Percentiles rank a stretch among this genome's conserved stretches.
These are phyloP conservation scores for Holothuria glaberrima DNA, from an alignment of 35 echinoderm and acorn worm species.

Conservation along the genomic window DNA sequence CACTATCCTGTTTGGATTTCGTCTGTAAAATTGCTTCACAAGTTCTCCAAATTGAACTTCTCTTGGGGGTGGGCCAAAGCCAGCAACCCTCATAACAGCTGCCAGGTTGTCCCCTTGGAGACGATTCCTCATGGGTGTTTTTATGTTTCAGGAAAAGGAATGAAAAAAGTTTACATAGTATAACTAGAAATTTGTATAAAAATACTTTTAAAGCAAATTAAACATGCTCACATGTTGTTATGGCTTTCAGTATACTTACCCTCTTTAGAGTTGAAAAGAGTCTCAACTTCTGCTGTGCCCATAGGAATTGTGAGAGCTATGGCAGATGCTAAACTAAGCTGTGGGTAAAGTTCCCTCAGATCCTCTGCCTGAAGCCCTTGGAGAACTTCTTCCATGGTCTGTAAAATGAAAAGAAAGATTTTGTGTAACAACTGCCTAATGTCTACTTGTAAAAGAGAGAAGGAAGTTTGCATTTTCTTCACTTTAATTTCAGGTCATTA, in stretches of 20 bases:
- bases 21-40: background rate
- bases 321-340: background rate
- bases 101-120: background rate
- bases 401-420: background rate
- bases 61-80: background rate
- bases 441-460: background rate
- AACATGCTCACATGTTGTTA: no score
- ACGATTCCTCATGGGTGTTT: background rate
- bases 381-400: background rate
- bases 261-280: slow-evolving; percentile 2
- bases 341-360: background rate
- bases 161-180: background rate
- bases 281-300: background rate
- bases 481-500: background rate
- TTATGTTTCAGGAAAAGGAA: background rate
- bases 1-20: background rate
- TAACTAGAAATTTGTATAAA: background rate
- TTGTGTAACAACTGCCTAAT: background rate
- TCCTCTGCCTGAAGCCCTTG: background rate
- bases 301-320: background rate
- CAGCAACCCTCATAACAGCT: background rate
- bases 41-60: background rate
- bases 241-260: no score
- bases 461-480: background rate
- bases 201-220: no score